phyloP scores from a whole-genome alignment of 2,797 vertebrate species.

The Miichthys miiuy region DNA sequence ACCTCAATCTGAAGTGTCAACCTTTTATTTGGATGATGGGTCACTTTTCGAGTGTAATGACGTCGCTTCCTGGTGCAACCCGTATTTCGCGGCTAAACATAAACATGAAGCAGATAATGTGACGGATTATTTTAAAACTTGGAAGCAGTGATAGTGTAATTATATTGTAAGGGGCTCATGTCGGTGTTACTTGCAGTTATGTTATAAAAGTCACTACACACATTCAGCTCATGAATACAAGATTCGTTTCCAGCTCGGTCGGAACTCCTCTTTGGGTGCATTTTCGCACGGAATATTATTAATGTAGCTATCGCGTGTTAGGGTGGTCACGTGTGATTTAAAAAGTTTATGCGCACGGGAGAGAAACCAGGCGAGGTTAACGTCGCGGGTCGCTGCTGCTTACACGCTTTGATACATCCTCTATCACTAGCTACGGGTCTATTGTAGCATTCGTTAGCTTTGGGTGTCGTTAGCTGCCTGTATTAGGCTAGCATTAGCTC shows the following conservation, averaged over 20 bases:
- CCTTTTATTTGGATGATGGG: conserved; percentile 81
- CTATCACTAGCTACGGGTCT: fast-evolving
- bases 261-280: conserved; percentile 43
- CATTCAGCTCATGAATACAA: too few relatives aligned
- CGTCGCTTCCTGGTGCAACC: conserved; percentile 68
- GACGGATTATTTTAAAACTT: not conserved
- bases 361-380: not conserved
- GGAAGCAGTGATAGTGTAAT: fast-evolving
- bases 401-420: fast-evolving
- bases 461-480: not conserved
- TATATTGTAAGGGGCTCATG: fast-evolving
- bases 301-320: not conserved
- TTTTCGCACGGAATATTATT: conserved; percentile 48
- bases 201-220: fast-evolving
- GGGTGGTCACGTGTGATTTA: conserved; percentile 68
- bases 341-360: conserved; percentile 51
- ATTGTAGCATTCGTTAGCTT: too few relatives aligned
- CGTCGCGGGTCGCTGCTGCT: fast-evolving
- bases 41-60: conserved; percentile 60
- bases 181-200: fast-evolving
- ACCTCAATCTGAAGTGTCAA: conserved; percentile 18
- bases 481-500: conserved; percentile 1
- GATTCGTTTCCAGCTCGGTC: fast-evolving
- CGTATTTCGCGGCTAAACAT: not conserved
- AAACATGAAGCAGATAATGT: not conserved